Percentiles rank a stretch among this genome's conserved stretches.
These are phyloP conservation scores for Thaumatotibia leucotreta DNA, from an alignment of 1,140 invertebrate genomes.

Conservation along the genomic window DNA sequence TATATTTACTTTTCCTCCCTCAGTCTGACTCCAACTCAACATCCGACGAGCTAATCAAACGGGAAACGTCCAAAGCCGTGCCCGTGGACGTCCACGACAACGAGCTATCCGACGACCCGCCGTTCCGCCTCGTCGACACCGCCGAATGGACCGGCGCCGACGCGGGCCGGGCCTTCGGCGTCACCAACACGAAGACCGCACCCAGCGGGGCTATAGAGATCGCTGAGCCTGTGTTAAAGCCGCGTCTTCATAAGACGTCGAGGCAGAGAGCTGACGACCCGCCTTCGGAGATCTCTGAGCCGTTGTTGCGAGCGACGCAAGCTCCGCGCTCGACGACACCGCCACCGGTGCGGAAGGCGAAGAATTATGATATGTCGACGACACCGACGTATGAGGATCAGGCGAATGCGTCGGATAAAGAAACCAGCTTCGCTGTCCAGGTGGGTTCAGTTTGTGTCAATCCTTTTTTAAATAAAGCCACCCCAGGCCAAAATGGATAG, in stretches of 20 bases:
- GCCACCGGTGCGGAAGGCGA: slow-evolving; percentile 49
- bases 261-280: slow-evolving; percentile 62
- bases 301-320: slow-evolving; percentile 75
- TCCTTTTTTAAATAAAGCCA: no score
- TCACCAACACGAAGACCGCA: slow-evolving; percentile 75
- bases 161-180: slow-evolving; percentile 80
- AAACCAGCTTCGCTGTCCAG: slow-evolving; percentile 80
- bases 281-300: slow-evolving; percentile 77
- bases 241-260: slow-evolving; percentile 77
- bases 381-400: slow-evolving; percentile 53
- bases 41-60: slow-evolving; percentile 28
- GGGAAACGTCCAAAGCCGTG: slow-evolving; percentile 32
- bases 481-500: no score
- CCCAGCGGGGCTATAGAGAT: slow-evolving; percentile 78
- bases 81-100: slow-evolving; percentile 53
- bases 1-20: slow-evolving; percentile 20
- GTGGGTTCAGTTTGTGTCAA: no score
- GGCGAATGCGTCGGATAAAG: slow-evolving; percentile 49
- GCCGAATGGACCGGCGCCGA: slow-evolving; percentile 73
- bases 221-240: slow-evolving; percentile 83
- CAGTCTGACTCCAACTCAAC: slow-evolving; percentile 36
- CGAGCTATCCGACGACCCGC: slow-evolving; percentile 55
- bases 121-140: slow-evolving; percentile 60
- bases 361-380: slow-evolving; percentile 60
- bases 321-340: slow-evolving; percentile 42